These are phyloP conservation scores for Mobula hypostoma DNA, from an alignment of 2,113 vertebrate species.

Conservation along the genomic window DNA sequence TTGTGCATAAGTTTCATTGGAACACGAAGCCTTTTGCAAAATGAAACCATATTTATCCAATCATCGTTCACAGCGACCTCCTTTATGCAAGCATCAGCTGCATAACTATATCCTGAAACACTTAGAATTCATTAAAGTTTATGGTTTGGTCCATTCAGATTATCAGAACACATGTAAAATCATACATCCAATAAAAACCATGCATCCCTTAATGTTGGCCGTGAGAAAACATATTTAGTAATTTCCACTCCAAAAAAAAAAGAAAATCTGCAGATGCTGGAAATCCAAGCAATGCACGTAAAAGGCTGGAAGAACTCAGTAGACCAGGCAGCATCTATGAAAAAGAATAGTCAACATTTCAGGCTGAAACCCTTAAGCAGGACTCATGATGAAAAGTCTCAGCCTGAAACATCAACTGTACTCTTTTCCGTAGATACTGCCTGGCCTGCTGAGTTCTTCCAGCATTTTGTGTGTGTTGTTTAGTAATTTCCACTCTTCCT, in stretches of 20 bases:
- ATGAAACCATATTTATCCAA: neutral
- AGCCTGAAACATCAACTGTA: no score
- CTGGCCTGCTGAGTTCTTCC: no score
- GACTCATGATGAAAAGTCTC: no score
- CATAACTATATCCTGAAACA: neutral
- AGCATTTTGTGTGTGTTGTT: no score
- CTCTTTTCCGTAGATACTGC: no score
- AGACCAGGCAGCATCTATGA: no score
- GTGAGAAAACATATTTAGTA: neutral
- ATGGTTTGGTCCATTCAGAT: neutral
- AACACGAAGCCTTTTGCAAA: neutral
- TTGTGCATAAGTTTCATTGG: neutral
- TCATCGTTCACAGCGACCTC: neutral
- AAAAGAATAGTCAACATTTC: no score
- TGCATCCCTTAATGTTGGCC: neutral
- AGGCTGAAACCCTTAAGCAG: no score
- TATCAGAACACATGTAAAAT: neutral
- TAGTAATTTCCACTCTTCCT: neutral
- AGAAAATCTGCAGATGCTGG: no score
- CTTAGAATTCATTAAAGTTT: neutral
- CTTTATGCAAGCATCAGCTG: slow-evolving; percentile 19
- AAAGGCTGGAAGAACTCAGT: no score
- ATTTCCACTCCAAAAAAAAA: neutral
- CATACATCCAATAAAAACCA: neutral
- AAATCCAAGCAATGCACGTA: no score